Percentiles rank a stretch among this genome's conserved stretches.
These are phyloP conservation scores for Percopsis transmontana DNA, from an alignment of 2,113 vertebrate species.

Conservation along the genomic window DNA sequence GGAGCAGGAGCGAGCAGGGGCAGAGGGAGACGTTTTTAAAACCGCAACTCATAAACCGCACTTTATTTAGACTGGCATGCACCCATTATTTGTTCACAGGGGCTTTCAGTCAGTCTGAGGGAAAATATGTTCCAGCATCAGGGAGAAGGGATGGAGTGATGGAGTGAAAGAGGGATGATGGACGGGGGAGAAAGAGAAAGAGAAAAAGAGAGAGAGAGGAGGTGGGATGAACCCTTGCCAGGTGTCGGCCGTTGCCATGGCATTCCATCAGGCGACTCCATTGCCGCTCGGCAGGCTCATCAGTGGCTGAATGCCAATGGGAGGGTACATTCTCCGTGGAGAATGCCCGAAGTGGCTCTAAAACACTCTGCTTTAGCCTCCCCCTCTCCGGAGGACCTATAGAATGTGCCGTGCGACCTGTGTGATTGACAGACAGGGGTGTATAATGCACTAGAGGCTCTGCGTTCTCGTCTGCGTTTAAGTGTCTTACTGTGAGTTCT, in stretches of 20 bases:
- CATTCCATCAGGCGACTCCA: slow-evolving; percentile 95
- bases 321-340: slow-evolving; percentile 61
- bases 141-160: slow-evolving; percentile 56
- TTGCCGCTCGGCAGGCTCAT: slow-evolving; percentile 81
- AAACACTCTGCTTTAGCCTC: slow-evolving; percentile 63
- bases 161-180: slow-evolving; percentile 9
- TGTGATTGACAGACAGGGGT: slow-evolving; percentile 59
- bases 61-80: slow-evolving; percentile 94
- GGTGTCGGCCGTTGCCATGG: slow-evolving; percentile 95
- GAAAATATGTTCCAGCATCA: slow-evolving; percentile 87
- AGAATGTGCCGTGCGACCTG: slow-evolving; percentile 38
- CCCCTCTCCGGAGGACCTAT: slow-evolving; percentile 49
- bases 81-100: slow-evolving; percentile 96
- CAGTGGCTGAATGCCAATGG: slow-evolving; percentile 86
- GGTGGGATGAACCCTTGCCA: slow-evolving; percentile 79
- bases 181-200: slow-evolving; percentile 14
- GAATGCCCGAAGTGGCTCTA: slow-evolving; percentile 61
- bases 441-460: slow-evolving; percentile 37
- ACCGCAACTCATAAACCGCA: slow-evolving; percentile 95
- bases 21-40: slow-evolving; percentile 88
- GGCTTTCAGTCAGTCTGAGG: slow-evolving; percentile 95
- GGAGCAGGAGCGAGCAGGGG: slow-evolving; percentile 65
- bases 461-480: slow-evolving; percentile 27
- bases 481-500: slow-evolving; percentile 36
- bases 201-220: slow-evolving; percentile 32